phyloP scores from a whole-genome alignment of 2,113 vertebrate species.

The Passerina amoena region DNA sequence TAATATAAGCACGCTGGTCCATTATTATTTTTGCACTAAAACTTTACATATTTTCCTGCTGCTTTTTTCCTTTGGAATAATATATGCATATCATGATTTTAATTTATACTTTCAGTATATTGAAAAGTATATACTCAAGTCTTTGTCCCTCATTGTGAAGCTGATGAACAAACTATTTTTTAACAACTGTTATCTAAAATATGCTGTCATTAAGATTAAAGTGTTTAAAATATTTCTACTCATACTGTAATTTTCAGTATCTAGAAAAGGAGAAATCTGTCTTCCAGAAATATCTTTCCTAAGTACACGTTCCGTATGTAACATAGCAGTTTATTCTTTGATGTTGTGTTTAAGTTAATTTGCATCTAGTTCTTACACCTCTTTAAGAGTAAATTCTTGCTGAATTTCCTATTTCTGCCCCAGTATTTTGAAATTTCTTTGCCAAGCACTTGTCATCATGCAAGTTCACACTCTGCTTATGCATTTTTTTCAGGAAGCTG shows the following conservation, averaged over 20 bases:
- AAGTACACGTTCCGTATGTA: fast-evolving
- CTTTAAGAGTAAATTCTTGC: neutral
- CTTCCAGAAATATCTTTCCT: neutral
- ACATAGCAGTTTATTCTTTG: neutral
- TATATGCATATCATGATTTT: neutral
- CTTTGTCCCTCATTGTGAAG: neutral
- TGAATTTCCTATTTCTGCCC: neutral
- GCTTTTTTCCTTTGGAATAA: neutral
- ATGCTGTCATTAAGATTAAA: neutral
- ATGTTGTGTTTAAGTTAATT: neutral
- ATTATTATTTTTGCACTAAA: neutral
- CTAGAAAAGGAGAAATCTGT: neutral
- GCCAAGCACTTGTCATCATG: neutral
- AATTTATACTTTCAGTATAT: neutral
- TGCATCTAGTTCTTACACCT: neutral
- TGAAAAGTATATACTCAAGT: neutral
- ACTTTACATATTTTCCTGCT: neutral
- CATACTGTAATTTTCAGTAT: neutral
- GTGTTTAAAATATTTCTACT: neutral
- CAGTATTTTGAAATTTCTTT: neutral
- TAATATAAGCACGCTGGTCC: neutral
- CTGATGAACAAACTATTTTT: neutral
- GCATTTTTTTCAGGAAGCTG: neutral
- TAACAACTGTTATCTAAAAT: neutral
- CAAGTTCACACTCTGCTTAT: neutral